A percentile compares a stretch with the other conserved stretches of the same genome.
Evolutionary conservation across 2,888 invertebrate genomes (phyloP).

Genomic region (Bhutanitis thaidina): DNA sequence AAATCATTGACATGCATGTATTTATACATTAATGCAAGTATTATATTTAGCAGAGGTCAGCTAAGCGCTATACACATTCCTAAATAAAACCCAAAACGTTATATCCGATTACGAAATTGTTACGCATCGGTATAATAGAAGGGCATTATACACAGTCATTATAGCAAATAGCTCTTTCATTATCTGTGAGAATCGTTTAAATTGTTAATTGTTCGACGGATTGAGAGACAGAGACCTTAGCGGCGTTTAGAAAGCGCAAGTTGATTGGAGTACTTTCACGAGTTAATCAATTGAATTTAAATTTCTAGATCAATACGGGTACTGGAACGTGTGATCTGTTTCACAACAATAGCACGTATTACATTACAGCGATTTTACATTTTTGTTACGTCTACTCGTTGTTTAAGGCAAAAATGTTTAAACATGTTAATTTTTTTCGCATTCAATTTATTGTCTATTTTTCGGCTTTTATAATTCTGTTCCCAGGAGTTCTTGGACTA

Average conservation of each 20-base stretch:
- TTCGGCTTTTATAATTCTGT: slow-evolving; percentile 21
- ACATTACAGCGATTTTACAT: background rate
- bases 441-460: slow-evolving; percentile 11
- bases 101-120: background rate
- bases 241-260: slow-evolving; percentile 37
- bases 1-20: no score
- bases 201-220: slow-evolving; percentile 19
- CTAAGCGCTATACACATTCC: no score
- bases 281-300: background rate
- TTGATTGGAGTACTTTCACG: slow-evolving; percentile 29
- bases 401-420: slow-evolving; percentile 9
- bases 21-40: no score
- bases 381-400: slow-evolving; percentile 15
- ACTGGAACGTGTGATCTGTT: background rate
- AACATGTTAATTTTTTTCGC: slow-evolving; percentile 13
- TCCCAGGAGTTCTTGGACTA: slow-evolving; percentile 39
- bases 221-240: slow-evolving; percentile 6
- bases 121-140: background rate
- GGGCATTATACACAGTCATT: background rate
- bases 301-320: background rate
- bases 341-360: background rate
- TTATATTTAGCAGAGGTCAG: no score
- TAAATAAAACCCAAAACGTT: no score
- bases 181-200: slow-evolving; percentile 36
- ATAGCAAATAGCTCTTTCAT: slow-evolving; percentile 3